phyloP scores from a whole-genome alignment of 2,113 vertebrate species.

The Sylvietta virens region DNA sequence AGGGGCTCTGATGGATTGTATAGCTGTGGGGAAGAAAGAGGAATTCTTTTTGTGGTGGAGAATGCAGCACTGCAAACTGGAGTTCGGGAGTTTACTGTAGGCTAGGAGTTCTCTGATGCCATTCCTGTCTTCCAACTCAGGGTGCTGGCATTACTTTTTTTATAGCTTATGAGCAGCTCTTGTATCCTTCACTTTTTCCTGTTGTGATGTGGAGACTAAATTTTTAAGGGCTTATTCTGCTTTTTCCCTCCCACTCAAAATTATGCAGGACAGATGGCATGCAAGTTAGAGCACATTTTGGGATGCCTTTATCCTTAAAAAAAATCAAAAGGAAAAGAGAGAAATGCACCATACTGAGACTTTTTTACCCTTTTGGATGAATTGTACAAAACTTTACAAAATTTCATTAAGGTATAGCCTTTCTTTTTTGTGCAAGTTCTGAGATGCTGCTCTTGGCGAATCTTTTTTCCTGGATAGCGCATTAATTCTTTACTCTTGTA shows the following conservation, averaged over 20 bases:
- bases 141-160: neutral
- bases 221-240: neutral
- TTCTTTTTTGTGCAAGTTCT: neutral
- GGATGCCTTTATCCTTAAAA: neutral
- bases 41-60: neutral
- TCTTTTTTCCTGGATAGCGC: neutral
- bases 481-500: neutral
- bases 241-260: slow-evolving; percentile 10
- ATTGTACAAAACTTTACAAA: neutral
- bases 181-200: neutral
- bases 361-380: neutral
- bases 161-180: neutral
- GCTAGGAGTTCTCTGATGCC: neutral
- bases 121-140: neutral
- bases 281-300: neutral
- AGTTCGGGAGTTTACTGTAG: neutral
- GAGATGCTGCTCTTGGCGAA: neutral
- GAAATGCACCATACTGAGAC: neutral
- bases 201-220: neutral
- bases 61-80: neutral
- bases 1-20: neutral
- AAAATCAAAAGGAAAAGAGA: neutral
- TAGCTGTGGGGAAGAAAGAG: neutral
- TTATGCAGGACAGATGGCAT: slow-evolving; percentile 28
- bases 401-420: neutral